phyloP scores from a whole-genome alignment of 1,140 invertebrate genomes.

The Tetragonula clypearis region DNA sequence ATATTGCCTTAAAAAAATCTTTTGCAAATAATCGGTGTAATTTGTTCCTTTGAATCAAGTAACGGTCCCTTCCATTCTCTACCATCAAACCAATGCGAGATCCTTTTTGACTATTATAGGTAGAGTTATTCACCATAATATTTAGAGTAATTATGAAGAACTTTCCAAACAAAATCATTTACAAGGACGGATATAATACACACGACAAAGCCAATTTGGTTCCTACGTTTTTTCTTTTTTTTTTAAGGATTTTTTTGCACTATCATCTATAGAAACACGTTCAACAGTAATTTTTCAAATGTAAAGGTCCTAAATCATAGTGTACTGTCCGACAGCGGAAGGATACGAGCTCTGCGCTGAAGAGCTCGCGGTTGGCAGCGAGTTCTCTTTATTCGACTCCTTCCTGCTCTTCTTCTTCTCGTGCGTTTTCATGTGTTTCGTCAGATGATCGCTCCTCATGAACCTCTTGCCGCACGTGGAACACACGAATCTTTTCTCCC shows the following conservation, averaged over 20 bases:
- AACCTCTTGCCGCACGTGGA: conserved; percentile 89
- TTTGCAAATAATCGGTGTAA: no score
- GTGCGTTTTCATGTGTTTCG: conserved; percentile 92
- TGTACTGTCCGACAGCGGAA: background rate
- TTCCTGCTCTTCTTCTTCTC: conserved; percentile 83
- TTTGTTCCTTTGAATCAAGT: no score
- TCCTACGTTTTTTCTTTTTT: no score
- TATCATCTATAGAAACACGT: no score
- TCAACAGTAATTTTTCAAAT: background rate
- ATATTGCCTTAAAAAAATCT: no score
- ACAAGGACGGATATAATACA: background rate
- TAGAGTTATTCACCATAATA: background rate
- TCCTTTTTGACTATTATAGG: no score
- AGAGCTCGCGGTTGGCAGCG: background rate
- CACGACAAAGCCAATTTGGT: background rate
- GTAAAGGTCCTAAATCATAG: background rate
- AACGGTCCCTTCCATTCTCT: no score
- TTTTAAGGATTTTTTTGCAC: no score
- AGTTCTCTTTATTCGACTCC: conserved; percentile 71
- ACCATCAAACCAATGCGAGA: no score
- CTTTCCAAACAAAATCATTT: conserved; percentile 14
- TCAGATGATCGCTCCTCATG: conserved; percentile 92
- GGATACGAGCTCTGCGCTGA: background rate
- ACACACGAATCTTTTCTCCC: conserved; percentile 91
- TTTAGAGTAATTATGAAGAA: background rate